phyloP scores from a whole-genome alignment of 2,888 invertebrate genomes.

The Serripes groenlandicus region DNA sequence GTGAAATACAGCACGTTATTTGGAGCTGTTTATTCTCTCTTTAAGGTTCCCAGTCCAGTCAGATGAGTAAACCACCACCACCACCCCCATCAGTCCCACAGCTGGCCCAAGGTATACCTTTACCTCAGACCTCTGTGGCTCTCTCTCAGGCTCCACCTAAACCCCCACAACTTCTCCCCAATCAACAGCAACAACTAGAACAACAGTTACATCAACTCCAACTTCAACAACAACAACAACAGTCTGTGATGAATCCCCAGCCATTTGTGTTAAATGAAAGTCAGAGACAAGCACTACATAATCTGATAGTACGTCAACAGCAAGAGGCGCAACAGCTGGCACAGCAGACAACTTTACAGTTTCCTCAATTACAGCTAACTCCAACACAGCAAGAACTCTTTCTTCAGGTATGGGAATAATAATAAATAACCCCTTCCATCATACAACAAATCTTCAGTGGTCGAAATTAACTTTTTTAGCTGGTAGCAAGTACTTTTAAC shows the following conservation, averaged over 20 bases:
- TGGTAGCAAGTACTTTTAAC: too few species aligned
- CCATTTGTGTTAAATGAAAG: constrained; percentile 64
- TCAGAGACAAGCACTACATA: constrained; percentile 72
- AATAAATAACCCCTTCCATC: too few species aligned
- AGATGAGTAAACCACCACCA: constrained; percentile 39
- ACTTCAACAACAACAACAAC: constrained; percentile 65
- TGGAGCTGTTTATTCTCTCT: too few species aligned
- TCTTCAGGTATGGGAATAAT: constrained; percentile 78
- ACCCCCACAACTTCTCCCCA: constrained; percentile 55
- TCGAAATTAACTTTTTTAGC: too few species aligned
- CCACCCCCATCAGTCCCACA: constrained; percentile 28
- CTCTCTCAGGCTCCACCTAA: constrained; percentile 54
- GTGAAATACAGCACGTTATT: too few species aligned
- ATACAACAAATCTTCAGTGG: too few species aligned
- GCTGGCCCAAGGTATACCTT: constrained; percentile 57
- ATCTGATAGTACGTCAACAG: constrained; percentile 70
- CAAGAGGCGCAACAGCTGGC: constrained; percentile 74
- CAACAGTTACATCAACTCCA: constrained; percentile 76
- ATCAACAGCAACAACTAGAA: constrained; percentile 86
- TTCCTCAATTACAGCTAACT: constrained; percentile 76
- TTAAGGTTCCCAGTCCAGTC: constrained; percentile 63
- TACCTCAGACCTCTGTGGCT: constrained; percentile 53
- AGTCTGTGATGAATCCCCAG: constrained; percentile 45
- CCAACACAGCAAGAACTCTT: constrained; percentile 81
- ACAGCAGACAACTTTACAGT: constrained; percentile 73